phyloP scores from a whole-genome alignment of 2,888 invertebrate genomes.

The Oxyteleia sp. region DNA sequence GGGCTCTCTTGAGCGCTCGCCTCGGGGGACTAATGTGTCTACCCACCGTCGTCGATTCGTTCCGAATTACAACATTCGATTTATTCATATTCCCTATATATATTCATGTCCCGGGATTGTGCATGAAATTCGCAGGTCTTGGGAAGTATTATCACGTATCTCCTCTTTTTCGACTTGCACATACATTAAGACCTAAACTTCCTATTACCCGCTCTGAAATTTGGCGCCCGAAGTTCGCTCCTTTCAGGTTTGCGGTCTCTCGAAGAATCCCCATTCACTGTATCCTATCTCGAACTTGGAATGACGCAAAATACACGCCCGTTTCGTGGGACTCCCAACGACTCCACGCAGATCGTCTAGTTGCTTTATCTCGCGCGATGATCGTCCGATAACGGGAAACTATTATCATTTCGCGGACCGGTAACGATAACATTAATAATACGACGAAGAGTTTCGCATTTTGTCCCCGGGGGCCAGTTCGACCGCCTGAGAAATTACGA shows the following conservation, averaged over 20 bases:
- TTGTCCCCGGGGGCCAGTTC: slow-evolving; percentile 19
- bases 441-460: slow-evolving; percentile 18
- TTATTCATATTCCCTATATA: slow-evolving; percentile 55
- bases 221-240: slow-evolving; percentile 15
- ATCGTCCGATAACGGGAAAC: slow-evolving; percentile 41
- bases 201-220: slow-evolving; percentile 24
- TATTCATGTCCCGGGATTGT: slow-evolving; percentile 45
- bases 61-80: slow-evolving; percentile 64
- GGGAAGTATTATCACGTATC: slow-evolving; percentile 37
- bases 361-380: slow-evolving; percentile 31
- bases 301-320: slow-evolving; percentile 9
- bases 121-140: slow-evolving; percentile 45
- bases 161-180: slow-evolving; percentile 9
- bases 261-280: slow-evolving; percentile 21
- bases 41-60: slow-evolving; percentile 46
- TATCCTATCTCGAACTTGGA: slow-evolving; percentile 27
- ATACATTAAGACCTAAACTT: slow-evolving; percentile 59
- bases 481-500: slow-evolving; percentile 25
- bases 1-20: background rate
- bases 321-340: slow-evolving; percentile 12
- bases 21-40: slow-evolving; percentile 48
- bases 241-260: slow-evolving; percentile 17
- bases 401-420: slow-evolving; percentile 46
- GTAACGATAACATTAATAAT: slow-evolving; percentile 43
- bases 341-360: background rate